Conservation (phyloP, 2,888 invertebrate species). For the Acanthopleura granulata region DNA sequence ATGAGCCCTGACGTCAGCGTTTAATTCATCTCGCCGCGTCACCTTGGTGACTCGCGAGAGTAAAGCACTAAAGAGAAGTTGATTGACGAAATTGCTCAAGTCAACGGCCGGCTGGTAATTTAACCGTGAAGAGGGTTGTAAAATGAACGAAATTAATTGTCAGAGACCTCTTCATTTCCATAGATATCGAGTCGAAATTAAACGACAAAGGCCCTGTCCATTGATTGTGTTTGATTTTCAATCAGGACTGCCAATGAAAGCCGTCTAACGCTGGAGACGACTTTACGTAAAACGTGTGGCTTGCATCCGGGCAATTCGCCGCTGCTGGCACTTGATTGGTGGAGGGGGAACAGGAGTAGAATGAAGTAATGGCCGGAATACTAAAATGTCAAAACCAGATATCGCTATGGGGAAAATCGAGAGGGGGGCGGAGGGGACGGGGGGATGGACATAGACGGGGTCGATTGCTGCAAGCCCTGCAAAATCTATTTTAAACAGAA, state of each 20-base stretch:
- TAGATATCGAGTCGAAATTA: neutral
- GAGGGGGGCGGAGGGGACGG: too few species aligned
- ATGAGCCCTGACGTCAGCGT: too few species aligned
- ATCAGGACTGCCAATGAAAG: neutral
- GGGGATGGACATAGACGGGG: too few species aligned
- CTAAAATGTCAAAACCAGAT: neutral
- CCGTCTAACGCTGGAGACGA: neutral
- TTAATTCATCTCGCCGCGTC: too few species aligned
- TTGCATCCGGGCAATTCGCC: neutral
- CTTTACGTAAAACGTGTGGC: constrained; percentile 7
- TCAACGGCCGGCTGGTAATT: too few species aligned
- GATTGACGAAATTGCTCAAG: too few species aligned
- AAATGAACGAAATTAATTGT: neutral
- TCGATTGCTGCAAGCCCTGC: too few species aligned
- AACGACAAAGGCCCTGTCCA: neutral
- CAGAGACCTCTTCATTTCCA: neutral
- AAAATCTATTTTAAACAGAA: too few species aligned
- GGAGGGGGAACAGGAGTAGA: neutral
- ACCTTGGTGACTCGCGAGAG: too few species aligned
- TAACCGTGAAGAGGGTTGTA: too few species aligned
- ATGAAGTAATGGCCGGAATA: too few species aligned
- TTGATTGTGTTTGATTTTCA: constrained; percentile 5
- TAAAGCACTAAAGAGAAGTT: too few species aligned
- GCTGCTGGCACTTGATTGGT: neutral
- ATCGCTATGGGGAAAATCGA: neutral